Base-by-base conservation (phyloP, 1,140 invertebrate species). In the Planococcus citri region DNA sequence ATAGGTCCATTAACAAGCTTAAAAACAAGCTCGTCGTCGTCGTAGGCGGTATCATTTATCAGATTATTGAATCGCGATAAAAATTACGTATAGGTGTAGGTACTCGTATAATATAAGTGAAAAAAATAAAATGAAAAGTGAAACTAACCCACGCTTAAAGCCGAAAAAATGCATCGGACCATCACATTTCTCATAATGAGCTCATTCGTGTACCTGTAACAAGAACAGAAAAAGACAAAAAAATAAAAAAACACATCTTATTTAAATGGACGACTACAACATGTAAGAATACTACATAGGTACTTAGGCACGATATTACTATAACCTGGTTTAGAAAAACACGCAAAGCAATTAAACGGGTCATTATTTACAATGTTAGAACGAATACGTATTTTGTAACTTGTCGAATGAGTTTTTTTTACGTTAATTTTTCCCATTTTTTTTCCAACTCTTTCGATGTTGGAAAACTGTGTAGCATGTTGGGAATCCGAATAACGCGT, bases 161-260 rank as follows among this genome's bases (percentile, higher is more conserved):
- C 60, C 60, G 25, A 64, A 64, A 64, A 64, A 25, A 64, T 24
- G 60, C 60, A 64, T 17, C 60, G 60, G 60, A 64, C 60, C 60
- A 64, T 64, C 60, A 64, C 60, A 64, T 64, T 64, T 64, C 60
- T 64, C 60, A 64, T 64, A 64, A 64, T 64, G 60, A 64, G 25
- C 60, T 64, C 60, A 64, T 64, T 64, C 60, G 60, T 33, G 29
- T 27, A 64, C 60, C 60, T 64, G 60, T 58, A 58, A 58, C 60
- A 64, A 20, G 20, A 8, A 60, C 17, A 64, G 22, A 64, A 64
- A 22, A 64, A 25, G 24, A 64, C 6, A 24, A 4, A 17, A 25
- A 22, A 25, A 22, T 64, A 24, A 17, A 51, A 17, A 9, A 9
- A 17, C 3, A 51, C n/a, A 3, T 37, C 33, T 51, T 51, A 51